A percentile compares a stretch with the other conserved stretches of the same genome.
These are phyloP conservation scores for Norana najaformis DNA, from an alignment of 2,888 invertebrate genomes.

Conservation along the genomic window DNA sequence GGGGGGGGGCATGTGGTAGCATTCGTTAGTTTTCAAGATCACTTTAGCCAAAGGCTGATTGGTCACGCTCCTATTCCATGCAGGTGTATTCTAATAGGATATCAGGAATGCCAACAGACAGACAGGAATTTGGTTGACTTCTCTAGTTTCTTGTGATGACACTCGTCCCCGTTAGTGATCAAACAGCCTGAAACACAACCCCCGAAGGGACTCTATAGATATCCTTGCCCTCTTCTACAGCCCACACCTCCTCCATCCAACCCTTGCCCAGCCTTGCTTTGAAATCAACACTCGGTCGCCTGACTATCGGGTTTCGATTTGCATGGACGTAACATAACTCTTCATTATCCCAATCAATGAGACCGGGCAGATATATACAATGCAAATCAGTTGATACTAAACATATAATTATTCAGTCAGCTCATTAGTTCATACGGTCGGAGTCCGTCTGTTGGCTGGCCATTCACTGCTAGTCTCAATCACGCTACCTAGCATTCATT, in stretches of 20 bases:
- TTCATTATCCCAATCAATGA: slow-evolving; percentile 10
- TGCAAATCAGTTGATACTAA: slow-evolving; percentile 6
- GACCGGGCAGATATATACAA: neutral
- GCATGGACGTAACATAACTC: neutral
- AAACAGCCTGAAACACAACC: neutral
- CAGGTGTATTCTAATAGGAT: neutral
- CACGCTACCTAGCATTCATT: neutral
- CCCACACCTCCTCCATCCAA: neutral
- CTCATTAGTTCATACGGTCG: neutral
- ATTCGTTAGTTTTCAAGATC: neutral
- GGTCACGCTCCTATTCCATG: neutral
- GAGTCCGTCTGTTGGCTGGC: neutral
- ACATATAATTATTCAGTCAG: neutral
- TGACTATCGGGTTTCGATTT: neutral
- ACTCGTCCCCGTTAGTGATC: neutral
- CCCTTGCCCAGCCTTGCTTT: neutral
- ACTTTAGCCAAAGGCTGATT: neutral
- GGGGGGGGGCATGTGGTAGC: no score
- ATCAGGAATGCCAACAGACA: neutral
- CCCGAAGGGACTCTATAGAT: neutral
- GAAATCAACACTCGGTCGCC: neutral
- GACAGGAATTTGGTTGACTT: neutral
- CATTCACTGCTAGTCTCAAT: neutral
- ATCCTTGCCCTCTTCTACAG: neutral
- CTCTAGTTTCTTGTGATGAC: neutral